Conservation (phyloP, 35 echinoderm and acorn worm genomes). For the Amphiura filiformis region DNA sequence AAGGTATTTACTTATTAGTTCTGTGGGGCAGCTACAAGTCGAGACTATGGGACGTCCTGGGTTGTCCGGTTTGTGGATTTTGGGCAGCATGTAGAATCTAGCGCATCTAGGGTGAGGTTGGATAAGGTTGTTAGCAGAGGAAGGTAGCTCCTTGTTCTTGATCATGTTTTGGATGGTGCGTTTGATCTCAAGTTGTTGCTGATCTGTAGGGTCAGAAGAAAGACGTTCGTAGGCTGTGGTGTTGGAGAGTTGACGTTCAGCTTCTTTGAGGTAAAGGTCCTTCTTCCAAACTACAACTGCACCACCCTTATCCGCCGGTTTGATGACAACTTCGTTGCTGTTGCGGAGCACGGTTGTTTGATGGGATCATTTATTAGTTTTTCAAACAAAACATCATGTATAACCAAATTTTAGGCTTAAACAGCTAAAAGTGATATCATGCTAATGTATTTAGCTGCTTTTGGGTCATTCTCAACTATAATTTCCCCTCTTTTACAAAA, state of each 20-base stretch:
- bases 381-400: too few relatives aligned
- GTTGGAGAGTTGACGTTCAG: background rate
- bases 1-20: slow-evolving; percentile 1
- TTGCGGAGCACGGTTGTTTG: background rate
- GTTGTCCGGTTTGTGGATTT: slow-evolving; percentile 37
- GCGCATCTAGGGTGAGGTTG: background rate
- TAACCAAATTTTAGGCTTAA: too few relatives aligned
- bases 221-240: background rate
- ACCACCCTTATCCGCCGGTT: slow-evolving; percentile 31
- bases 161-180: slow-evolving; percentile 18
- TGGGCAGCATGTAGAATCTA: slow-evolving; percentile 31
- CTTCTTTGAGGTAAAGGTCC: slow-evolving; percentile 15
- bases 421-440: too few relatives aligned
- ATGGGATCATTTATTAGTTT: too few relatives aligned
- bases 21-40: slow-evolving; percentile 16
- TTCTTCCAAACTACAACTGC: slow-evolving; percentile 28
- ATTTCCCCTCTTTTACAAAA: too few relatives aligned
- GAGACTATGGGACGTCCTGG: slow-evolving; percentile 47
- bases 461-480: too few relatives aligned
- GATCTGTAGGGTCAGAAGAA: slow-evolving; percentile 10
- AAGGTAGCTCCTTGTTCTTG: background rate
- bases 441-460: too few relatives aligned
- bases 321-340: slow-evolving; percentile 4
- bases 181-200: background rate
- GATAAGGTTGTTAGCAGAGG: background rate